Percentiles rank a stretch among this genome's conserved stretches.
Evolutionary conservation across 2,797 vertebrate genomes (phyloP).

Genomic region (Lithobates sylvaticus): DNA sequence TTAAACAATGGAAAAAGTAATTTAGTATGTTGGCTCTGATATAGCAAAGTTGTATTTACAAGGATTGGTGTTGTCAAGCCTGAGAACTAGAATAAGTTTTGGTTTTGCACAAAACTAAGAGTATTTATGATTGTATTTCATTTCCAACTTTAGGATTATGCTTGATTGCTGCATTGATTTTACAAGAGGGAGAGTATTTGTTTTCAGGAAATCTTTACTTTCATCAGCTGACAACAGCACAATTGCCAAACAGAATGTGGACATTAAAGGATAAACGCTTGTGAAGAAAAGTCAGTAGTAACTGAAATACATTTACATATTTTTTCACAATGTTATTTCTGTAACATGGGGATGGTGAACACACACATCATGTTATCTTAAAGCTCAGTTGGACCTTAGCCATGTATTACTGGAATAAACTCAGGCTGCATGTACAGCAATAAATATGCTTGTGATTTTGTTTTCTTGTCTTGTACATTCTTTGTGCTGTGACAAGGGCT

Average conservation of each 20-base stretch:
- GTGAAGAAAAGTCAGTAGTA: not conserved
- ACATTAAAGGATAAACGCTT: not conserved
- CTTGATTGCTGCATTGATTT: constrained; percentile 7
- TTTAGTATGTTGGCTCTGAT: not conserved
- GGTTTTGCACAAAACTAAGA: constrained; percentile 2
- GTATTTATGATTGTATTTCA: constrained; percentile 1
- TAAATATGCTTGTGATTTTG: too few species aligned
- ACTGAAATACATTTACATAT: not conserved
- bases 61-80: not conserved
- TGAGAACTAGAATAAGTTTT: not conserved
- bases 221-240: not conserved
- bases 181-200: not conserved
- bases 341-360: too few species aligned
- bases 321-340: too few species aligned
- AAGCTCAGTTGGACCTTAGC: too few species aligned
- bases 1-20: not conserved
- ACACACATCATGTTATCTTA: too few species aligned
- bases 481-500: too few species aligned
- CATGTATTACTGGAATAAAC: too few species aligned
- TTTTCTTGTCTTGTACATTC: too few species aligned
- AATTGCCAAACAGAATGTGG: not conserved
- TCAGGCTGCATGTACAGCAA: too few species aligned
- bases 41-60: not conserved
- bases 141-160: not conserved
- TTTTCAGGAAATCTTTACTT: constrained; percentile 1